These are phyloP conservation scores for Platalea minor DNA, from an alignment of 2,797 vertebrate genomes.

Conservation along the genomic window DNA sequence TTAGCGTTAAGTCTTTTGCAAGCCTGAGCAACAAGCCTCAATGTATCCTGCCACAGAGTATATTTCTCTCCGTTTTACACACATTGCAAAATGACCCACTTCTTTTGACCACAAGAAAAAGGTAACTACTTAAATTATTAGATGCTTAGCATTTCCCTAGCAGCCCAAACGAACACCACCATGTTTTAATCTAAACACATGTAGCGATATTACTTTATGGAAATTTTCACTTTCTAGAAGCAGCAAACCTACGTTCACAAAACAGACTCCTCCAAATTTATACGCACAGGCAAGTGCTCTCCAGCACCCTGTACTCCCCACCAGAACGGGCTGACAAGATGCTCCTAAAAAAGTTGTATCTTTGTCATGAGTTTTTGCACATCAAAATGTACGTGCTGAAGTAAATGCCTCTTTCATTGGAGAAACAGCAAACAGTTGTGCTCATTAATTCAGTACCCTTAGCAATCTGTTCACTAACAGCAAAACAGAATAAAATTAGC, in stretches of 20 bases:
- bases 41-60: fast-evolving
- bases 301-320: background rate
- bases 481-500: constrained; percentile 10
- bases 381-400: background rate
- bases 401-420: background rate
- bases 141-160: background rate
- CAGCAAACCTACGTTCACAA: background rate
- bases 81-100: background rate
- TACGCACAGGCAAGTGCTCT: fast-evolving
- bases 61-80: background rate
- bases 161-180: background rate
- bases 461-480: background rate
- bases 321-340: background rate
- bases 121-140: background rate
- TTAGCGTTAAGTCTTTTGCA: background rate
- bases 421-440: background rate
- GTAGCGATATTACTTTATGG: background rate
- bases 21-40: background rate
- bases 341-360: fast-evolving
- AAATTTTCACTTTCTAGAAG: background rate
- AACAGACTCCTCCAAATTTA: background rate
- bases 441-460: background rate
- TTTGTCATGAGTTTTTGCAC: background rate
- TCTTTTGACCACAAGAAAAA: background rate
- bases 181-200: background rate